Base-by-base conservation (phyloP, 2,797 vertebrate species). In the Remorina albescens region DNA sequence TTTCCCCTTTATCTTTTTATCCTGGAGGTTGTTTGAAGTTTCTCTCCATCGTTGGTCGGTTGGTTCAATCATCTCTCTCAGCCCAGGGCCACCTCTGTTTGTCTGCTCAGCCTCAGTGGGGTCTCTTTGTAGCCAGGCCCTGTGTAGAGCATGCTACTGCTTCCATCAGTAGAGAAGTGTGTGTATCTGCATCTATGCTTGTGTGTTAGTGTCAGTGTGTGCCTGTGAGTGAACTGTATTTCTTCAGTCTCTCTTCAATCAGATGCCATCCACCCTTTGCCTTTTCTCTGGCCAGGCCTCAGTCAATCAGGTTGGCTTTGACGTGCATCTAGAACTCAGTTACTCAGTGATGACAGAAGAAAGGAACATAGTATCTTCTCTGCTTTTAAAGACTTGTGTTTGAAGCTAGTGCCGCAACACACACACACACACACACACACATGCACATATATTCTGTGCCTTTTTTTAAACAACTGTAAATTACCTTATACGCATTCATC, bases 21-120 rank as follows among this genome's bases (percentile, higher is more conserved):
- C 71, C 57, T 37, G 18, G 59, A 57, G 79, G 57, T 75, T 62
- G 64, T 84, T 90, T 89, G 86, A 91, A 91, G 83, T 76, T 79
- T 69, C 55, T 55, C 68, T 58, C 46, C 63, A 47, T 70, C 28
- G 32, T 66, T 1, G 32, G 60, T 49, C 3, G 2, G 44, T 46
- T 1, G 2, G 36, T 82, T 81, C 74, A 80, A 37, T 74, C 76
- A 18, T 77, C 68, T 82, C 63, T 59, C 60, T 70, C 62, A 9
- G 80, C 71, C 53, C 78, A 66, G 56, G 73, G 80, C 81, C 72
- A 76, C 80, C 74, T 76, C 84, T 78, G 71, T 83, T 79, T 82
- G 77, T 81, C 78, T 62, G 73, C 79, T 84, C 50, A 25, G 78
- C 77, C 72, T 63, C 81, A 69, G 71, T 63, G 67, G 83, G 83